phyloP scores from a whole-genome alignment of 2,113 vertebrate genomes.

The Eleginops maclovinus region DNA sequence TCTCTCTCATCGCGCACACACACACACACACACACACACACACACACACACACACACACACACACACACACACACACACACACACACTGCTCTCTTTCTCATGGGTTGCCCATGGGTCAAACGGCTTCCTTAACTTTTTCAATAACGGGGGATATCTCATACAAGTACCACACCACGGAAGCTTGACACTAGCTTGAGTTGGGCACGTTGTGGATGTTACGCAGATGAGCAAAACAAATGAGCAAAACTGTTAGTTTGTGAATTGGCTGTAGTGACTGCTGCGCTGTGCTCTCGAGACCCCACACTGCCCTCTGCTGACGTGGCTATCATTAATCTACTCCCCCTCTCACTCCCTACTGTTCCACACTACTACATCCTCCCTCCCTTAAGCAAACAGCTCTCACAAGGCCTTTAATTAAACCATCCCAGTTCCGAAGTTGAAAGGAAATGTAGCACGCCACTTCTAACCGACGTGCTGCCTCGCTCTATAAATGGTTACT shows the following conservation, averaged over 20 bases:
- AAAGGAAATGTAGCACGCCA: slow-evolving; percentile 35
- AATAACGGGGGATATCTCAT: slow-evolving; percentile 23
- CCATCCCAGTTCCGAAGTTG: slow-evolving; percentile 19
- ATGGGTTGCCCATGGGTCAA: slow-evolving; percentile 28
- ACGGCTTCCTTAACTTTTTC: slow-evolving; percentile 20
- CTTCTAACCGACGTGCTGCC: slow-evolving; percentile 21
- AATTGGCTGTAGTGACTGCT: neutral
- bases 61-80: slow-evolving; percentile 3
- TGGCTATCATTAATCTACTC: slow-evolving; percentile 9
- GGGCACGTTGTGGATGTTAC: slow-evolving; percentile 21
- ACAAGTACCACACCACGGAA: slow-evolving; percentile 21
- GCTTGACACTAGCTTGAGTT: slow-evolving; percentile 28
- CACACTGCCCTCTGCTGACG: slow-evolving; percentile 69
- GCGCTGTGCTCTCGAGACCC: slow-evolving; percentile 16
- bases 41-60: neutral
- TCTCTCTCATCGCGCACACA: neutral
- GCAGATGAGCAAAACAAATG: neutral
- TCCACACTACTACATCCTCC: slow-evolving; percentile 8
- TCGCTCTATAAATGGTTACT: slow-evolving; percentile 19
- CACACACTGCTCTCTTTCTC: slow-evolving; percentile 1
- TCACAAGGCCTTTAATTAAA: slow-evolving; percentile 36
- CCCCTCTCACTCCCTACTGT: neutral
- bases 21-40: too few species aligned
- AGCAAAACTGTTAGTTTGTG: neutral
- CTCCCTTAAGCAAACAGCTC: slow-evolving; percentile 52